Base-by-base conservation (phyloP, 1,140 invertebrate species). In the Homalodisca vitripennis region DNA sequence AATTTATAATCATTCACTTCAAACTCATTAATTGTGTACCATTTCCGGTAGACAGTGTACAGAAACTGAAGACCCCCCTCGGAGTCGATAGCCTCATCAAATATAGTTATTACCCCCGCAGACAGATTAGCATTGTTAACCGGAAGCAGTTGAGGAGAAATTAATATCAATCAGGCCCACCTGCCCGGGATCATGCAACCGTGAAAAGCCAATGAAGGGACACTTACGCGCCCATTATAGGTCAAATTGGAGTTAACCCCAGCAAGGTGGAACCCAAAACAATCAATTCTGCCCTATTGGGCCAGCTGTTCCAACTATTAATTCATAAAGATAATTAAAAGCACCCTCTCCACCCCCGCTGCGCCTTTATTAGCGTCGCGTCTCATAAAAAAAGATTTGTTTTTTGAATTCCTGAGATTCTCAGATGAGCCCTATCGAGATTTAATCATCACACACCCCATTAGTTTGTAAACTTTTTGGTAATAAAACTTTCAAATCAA, bases 171-270 rank as follows among this genome's bases (percentile, higher is more conserved):
- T 60, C 55, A 60, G 26, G 6, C 55, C 22, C 55, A 60, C 55
- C 55, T 60, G 55, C 6, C 26, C 22, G 26, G 55, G 55, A 60
- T 29, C 55, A 60, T 60, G 24, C 55, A 17, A 60, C 22, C 27
- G 55, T 60, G 55, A 60, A 60, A 29, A 30, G 2, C 55, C 48
- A 51, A 60, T 27, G 14, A 60, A 24, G 55, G 27, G 55, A 60
- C 55, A 60, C 55, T 60, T 60, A 60, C 3, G 55, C 55, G 6
- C 6, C 55, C 27, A 60, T 60, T 60, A 60, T n/a, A 26, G 27
- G 55, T 60, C 55, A 60, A 60, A 60, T 60, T 60, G 55, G 55
- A 60, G 55, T 30, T 60, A 60, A 60, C 55, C 48, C 55, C 55
- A 22, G 24, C 24, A 60, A 60, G 55, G 55, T 60, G 55, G 14